Base-by-base conservation (phyloP, 2,797 vertebrate genomes). In the Ambastaia sidthimunki region DNA sequence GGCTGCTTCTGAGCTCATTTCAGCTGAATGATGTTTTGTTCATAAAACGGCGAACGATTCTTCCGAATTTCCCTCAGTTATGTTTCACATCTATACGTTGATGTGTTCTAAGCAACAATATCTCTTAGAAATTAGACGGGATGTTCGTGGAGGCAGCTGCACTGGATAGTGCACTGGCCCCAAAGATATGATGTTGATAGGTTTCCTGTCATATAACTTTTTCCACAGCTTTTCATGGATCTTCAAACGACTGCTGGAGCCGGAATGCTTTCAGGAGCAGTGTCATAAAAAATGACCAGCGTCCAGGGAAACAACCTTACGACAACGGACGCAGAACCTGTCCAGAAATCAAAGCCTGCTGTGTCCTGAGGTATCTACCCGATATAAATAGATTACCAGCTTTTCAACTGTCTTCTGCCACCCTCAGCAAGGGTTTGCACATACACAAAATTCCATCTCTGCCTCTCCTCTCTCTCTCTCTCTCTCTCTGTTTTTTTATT, bases 321-420 rank as follows among this genome's bases (percentile, higher is more conserved):
- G 84, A 76, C 71, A 75, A 71, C 78, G 84, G 85, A 87, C 84
- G 59, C 85, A 62, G 80, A 89, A 89, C 89, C 87, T 87, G 85
- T 71, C 68, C 78, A 86, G 84, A 87, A 85, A 81, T 90, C 86
- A 89, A 86, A 90, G 81, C 72, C 37, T 71, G 57, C 52, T 76
- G 67, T 57, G 67, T 77, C 73, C 84, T 48, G 77, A 76, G 74
- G 80, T 84, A 82, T 86, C 86, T 78, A 87, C 66, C 54, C 25
- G 82, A 93, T 92, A 89, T 88, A 91, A 91, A 92, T 91, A 80
- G 80, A 66, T 87, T 77, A 76, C 71, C 87, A 87, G 88, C 87
- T 86, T 85, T 86, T 85, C 88, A 90, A 89, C 89, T 88, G 71
- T 88, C 86, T 85, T 87, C 82, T 78, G 82, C 88, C 90, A 91